phyloP scores from a whole-genome alignment of 2,888 invertebrate genomes.

The Oxycera nigricornis region DNA sequence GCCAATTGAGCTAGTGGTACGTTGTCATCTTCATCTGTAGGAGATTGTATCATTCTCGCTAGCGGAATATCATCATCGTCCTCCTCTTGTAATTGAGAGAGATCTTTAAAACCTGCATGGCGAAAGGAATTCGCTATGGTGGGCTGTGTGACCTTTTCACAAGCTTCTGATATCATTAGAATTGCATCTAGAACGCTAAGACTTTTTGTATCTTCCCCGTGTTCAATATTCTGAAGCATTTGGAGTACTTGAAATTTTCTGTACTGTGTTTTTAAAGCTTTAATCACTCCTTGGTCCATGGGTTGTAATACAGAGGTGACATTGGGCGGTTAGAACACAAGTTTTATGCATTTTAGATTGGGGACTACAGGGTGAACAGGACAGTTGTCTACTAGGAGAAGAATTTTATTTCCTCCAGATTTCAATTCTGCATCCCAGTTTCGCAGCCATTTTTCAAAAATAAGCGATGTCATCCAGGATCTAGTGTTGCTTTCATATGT shows the following conservation, averaged over 20 bases:
- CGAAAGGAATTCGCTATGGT: conserved; percentile 6
- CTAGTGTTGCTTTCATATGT: conserved; percentile 53
- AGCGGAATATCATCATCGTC: conserved; percentile 17
- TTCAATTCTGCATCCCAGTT: too few relatives aligned
- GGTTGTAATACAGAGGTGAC: neutral
- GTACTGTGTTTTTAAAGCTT: neutral
- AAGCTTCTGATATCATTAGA: conserved; percentile 8
- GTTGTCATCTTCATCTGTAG: conserved; percentile 11
- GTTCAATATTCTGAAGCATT: conserved; percentile 11
- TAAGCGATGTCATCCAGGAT: conserved; percentile 53
- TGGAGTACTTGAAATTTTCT: neutral
- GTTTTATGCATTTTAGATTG: conserved; percentile 8
- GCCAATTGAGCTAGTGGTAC: conserved; percentile 9
- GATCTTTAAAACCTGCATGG: conserved; percentile 25
- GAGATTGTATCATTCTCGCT: conserved; percentile 15
- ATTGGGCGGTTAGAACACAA: conserved; percentile 2
- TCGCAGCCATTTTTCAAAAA: conserved; percentile 5
- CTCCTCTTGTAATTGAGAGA: neutral
- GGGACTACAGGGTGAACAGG: neutral
- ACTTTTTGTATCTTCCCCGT: neutral
- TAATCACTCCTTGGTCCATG: neutral
- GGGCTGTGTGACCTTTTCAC: neutral
- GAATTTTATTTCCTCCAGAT: too few relatives aligned
- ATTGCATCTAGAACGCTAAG: neutral
- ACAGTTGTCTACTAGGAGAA: neutral